Percentiles rank a stretch among this genome's conserved stretches.
Conservation (phyloP, 2,113 vertebrate species). For the Corapipo altera region DNA sequence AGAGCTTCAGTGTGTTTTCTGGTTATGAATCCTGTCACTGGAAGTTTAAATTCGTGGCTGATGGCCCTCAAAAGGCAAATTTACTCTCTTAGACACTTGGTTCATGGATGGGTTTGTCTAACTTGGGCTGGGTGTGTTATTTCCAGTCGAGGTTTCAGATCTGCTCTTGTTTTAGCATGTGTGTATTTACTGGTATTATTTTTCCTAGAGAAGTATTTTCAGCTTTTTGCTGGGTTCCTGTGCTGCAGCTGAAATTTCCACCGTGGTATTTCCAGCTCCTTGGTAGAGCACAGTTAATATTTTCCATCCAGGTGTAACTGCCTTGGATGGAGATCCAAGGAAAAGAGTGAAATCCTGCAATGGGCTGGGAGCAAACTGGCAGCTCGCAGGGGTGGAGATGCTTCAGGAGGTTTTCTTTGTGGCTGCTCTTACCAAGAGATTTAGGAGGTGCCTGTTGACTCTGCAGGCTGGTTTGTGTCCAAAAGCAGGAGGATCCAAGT, state of each 20-base stretch:
- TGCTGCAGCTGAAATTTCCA: slow-evolving; percentile 20
- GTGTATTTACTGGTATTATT: slow-evolving; percentile 22
- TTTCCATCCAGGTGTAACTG: slow-evolving; percentile 55
- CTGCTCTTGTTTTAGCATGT: not conserved
- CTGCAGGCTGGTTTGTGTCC: not conserved
- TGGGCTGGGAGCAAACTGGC: not conserved
- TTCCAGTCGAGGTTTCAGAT: not conserved
- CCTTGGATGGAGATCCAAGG: not conserved
- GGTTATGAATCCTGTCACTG: not conserved
- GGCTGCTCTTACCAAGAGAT: not conserved
- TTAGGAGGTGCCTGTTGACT: not conserved
- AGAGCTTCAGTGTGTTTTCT: not conserved
- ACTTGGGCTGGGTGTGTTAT: not conserved
- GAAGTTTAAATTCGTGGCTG: not conserved
- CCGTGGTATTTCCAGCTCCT: not conserved
- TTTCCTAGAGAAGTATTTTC: slow-evolving; percentile 53
- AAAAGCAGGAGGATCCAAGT: not conserved
- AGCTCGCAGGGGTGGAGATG: not conserved
- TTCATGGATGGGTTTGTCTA: not conserved
- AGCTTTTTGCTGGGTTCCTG: not conserved
- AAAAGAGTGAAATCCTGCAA: not conserved
- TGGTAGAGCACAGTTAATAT: not conserved
- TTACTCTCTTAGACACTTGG: not conserved
- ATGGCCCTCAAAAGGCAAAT: not conserved
- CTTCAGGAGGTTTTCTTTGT: not conserved